phyloP scores from a whole-genome alignment of 2,888 invertebrate genomes.

The Athetis lepigone region DNA sequence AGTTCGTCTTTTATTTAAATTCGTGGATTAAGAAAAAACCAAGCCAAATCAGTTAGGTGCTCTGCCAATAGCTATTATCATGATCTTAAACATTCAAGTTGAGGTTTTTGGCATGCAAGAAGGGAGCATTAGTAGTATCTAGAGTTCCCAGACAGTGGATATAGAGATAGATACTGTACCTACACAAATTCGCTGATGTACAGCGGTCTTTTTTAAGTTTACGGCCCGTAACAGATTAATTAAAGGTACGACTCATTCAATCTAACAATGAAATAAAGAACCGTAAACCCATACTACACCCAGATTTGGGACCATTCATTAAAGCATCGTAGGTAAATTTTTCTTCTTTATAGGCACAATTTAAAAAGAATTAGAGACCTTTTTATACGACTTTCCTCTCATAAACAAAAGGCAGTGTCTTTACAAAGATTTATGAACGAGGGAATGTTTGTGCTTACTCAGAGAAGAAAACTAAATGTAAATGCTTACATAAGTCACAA shows the following conservation, averaged over 20 bases:
- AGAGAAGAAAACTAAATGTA: conserved; percentile 22
- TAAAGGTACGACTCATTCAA: background rate
- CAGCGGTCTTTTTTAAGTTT: background rate
- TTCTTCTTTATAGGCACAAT: conserved; percentile 4
- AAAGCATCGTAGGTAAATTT: conserved; percentile 8
- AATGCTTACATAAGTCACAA: conserved; percentile 20
- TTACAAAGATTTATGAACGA: conserved; percentile 30
- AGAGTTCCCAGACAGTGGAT: too few relatives aligned
- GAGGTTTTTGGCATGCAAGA: too few relatives aligned
- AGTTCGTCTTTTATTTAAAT: too few relatives aligned
- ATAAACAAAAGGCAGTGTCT: conserved; percentile 31
- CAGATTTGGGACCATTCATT: conserved; percentile 9
- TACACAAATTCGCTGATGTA: background rate
- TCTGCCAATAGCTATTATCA: too few relatives aligned
- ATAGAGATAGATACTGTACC: too few relatives aligned
- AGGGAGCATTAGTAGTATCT: too few relatives aligned
- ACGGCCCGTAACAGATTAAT: background rate
- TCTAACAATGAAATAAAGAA: conserved; percentile 4
- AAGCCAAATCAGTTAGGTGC: too few relatives aligned
- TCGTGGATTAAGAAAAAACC: too few relatives aligned
- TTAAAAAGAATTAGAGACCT: conserved; percentile 18
- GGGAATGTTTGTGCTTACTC: conserved; percentile 10
- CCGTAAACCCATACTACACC: background rate
- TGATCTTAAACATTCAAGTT: too few relatives aligned
- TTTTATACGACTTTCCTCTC: conserved; percentile 21